Conservation (phyloP, 2,113 vertebrate species). For the Hippocampus abdominalis region DNA sequence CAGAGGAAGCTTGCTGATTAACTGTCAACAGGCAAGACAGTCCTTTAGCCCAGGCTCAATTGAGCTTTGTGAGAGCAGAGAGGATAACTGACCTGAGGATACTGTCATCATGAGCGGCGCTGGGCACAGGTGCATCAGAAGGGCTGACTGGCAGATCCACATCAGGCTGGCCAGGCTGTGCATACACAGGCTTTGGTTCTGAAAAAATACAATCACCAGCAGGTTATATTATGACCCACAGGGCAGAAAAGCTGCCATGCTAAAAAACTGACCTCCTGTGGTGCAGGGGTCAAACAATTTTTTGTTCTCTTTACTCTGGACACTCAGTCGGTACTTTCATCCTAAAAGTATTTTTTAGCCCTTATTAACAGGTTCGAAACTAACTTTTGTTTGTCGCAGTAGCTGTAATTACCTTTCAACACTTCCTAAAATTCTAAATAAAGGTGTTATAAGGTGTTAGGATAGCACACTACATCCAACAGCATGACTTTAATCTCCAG, state of each 20-base stretch:
- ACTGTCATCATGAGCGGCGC: conserved; percentile 88
- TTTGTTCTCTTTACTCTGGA: too few relatives aligned
- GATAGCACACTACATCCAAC: too few relatives aligned
- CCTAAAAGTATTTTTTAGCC: too few relatives aligned
- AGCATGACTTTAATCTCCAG: too few relatives aligned
- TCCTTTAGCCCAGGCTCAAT: not conserved
- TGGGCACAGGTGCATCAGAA: conserved; percentile 89
- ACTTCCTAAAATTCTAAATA: too few relatives aligned
- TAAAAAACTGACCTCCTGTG: not conserved
- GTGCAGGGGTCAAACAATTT: not conserved
- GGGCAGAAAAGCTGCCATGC: not conserved
- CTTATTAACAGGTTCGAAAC: too few relatives aligned
- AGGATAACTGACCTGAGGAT: conserved; percentile 81
- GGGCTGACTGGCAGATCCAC: conserved; percentile 97
- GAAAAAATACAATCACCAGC: conserved; percentile 32
- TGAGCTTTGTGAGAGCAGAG: not conserved
- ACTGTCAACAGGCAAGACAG: not conserved
- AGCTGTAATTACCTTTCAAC: too few relatives aligned
- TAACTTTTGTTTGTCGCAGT: too few relatives aligned
- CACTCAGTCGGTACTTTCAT: too few relatives aligned
- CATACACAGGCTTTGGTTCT: conserved; percentile 98
- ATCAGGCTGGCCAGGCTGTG: conserved; percentile 94
- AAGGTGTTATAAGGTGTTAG: too few relatives aligned
- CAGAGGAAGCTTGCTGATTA: not conserved
- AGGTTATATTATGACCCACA: not conserved